Evolutionary conservation across 2,888 invertebrate genomes (phyloP).

Genomic region (Pristionchus japonicus): DNA sequence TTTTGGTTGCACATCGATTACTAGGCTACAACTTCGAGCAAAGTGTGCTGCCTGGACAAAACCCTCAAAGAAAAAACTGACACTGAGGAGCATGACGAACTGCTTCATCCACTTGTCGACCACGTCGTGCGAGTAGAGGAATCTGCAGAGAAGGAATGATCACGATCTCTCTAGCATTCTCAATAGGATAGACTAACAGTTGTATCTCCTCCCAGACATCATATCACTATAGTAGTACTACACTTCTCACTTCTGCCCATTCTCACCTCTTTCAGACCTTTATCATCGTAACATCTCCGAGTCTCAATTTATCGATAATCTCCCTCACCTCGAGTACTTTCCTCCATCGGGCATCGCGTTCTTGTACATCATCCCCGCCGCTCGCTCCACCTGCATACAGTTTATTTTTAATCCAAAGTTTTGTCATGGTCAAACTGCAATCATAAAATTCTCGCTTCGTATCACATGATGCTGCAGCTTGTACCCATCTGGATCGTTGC

Average conservation of each 20-base stretch:
- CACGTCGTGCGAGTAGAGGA: conserved; percentile 64
- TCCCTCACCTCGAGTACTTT: conserved; percentile 55
- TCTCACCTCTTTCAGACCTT: too few relatives aligned
- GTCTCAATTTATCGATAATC: background rate
- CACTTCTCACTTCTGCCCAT: too few relatives aligned
- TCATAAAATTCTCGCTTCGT: background rate
- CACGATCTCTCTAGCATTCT: too few relatives aligned
- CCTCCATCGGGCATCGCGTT: conserved; percentile 69
- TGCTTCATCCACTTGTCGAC: conserved; percentile 66
- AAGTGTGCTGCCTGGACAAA: background rate
- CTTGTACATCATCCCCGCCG: conserved; percentile 58
- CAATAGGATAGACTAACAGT: too few relatives aligned
- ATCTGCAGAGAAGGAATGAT: background rate
- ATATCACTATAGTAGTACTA: too few relatives aligned
- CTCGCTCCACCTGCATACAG: background rate
- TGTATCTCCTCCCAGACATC: too few relatives aligned
- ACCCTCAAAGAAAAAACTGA: conserved; percentile 7
- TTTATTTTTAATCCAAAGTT: background rate
- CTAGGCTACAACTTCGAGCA: background rate
- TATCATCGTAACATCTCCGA: background rate
- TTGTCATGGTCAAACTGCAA: background rate
- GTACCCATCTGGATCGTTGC: background rate
- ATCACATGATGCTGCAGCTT: background rate
- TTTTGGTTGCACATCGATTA: background rate
- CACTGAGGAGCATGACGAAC: conserved; percentile 64